phyloP scores from a whole-genome alignment of 1,140 invertebrate genomes.

The Heliconius congener region DNA sequence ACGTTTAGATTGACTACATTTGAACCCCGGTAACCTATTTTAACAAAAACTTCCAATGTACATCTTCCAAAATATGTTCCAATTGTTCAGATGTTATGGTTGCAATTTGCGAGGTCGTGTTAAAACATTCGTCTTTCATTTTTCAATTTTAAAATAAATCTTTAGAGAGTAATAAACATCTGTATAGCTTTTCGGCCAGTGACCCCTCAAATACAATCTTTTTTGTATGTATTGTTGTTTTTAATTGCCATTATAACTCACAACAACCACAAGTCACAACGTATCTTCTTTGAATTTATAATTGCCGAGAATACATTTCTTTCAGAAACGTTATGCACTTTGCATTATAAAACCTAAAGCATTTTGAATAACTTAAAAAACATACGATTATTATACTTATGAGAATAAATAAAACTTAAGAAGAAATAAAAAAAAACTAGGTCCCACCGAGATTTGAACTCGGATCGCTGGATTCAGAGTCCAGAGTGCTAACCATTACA shows the following conservation, averaged over 20 bases:
- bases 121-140: background rate
- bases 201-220: conserved; percentile 9
- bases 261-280: background rate
- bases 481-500: conserved; percentile 96
- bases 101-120: background rate
- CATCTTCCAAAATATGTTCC: background rate
- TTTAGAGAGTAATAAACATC: conserved; percentile 6
- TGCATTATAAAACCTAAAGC: background rate
- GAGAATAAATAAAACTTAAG: background rate
- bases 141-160: conserved; percentile 7
- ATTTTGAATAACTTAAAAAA: background rate
- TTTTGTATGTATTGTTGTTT: conserved; percentile 12
- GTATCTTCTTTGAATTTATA: conserved; percentile 7
- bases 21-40: background rate
- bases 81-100: conserved; percentile 5
- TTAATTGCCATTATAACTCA: background rate
- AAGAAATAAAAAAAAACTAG: conserved; percentile 58
- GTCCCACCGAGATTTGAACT: conserved; percentile 93
- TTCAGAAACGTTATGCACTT: background rate
- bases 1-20: conserved; percentile 25
- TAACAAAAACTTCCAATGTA: background rate
- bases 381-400: background rate
- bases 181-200: background rate
- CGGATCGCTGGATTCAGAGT: conserved; percentile 95
- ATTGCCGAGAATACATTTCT: background rate